These are phyloP conservation scores for Apteryx owenii DNA, from an alignment of 2,113 vertebrate species.

Conservation along the genomic window DNA sequence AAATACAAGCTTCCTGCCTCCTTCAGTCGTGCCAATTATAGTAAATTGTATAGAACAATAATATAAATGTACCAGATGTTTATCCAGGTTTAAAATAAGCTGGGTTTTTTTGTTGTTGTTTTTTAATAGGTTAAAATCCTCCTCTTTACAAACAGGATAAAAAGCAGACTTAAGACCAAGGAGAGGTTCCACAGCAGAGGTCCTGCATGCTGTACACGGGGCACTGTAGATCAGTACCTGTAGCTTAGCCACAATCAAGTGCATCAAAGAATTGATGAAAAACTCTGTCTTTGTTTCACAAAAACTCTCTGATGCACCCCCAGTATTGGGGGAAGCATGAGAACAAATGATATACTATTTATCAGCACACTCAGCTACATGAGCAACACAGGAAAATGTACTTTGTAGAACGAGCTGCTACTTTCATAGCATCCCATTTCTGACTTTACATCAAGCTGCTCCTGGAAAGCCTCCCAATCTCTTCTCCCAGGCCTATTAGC, in stretches of 20 bases:
- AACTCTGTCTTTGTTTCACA: background rate
- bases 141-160: background rate
- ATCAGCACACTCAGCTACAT: background rate
- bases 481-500: background rate
- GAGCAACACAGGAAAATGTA: background rate
- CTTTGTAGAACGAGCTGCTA: background rate
- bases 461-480: background rate
- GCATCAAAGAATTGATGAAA: background rate
- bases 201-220: background rate
- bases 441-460: background rate
- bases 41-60: background rate
- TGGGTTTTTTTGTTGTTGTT: background rate
- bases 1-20: background rate
- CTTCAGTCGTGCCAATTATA: background rate
- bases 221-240: background rate
- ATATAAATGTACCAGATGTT: background rate
- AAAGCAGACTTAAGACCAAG: background rate
- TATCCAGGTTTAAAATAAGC: slow-evolving; percentile 22
- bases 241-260: background rate
- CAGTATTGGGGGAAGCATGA: background rate
- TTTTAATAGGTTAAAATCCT: background rate
- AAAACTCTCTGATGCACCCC: background rate
- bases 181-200: background rate
- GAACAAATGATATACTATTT: background rate
- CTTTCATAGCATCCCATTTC: background rate